phyloP scores from a whole-genome alignment of 2,888 invertebrate species.

The Plusia festucae region DNA sequence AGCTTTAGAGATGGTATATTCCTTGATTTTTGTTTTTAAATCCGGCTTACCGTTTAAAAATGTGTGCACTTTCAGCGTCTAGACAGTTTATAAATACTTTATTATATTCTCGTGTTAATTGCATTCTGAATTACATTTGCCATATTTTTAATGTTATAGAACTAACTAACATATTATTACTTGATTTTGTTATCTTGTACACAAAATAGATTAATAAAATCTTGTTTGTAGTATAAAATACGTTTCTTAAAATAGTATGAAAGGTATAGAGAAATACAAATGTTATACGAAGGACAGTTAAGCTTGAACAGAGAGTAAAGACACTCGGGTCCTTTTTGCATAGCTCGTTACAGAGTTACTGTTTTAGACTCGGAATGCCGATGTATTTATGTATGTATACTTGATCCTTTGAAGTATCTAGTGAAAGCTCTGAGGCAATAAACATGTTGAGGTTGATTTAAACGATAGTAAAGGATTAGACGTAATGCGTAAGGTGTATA shows the following conservation, averaged over 20 bases:
- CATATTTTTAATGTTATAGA: too few relatives aligned
- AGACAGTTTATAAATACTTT: not conserved
- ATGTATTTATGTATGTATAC: conserved; percentile 26
- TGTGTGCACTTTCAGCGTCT: not conserved
- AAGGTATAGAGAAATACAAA: conserved; percentile 13
- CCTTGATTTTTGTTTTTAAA: conserved; percentile 13
- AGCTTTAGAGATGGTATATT: conserved; percentile 14
- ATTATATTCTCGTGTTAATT: too few relatives aligned
- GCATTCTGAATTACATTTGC: too few relatives aligned
- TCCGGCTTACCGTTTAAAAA: not conserved
- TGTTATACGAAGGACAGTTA: conserved; percentile 1
- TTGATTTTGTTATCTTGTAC: too few relatives aligned
- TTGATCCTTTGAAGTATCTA: conserved; percentile 56
- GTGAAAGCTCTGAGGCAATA: conserved; percentile 40
- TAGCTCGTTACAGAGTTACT: conserved; percentile 52
- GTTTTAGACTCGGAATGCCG: conserved; percentile 63
- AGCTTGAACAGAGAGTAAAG: conserved; percentile 31
- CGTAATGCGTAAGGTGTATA: not conserved
- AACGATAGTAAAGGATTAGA: conserved; percentile 38
- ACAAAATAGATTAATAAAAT: not conserved
- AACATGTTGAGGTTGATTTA: conserved; percentile 55
- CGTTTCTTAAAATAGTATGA: conserved; percentile 17
- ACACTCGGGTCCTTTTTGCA: conserved; percentile 61
- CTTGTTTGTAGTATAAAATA: not conserved
- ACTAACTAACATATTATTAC: too few relatives aligned